Percentiles rank a stretch among this genome's conserved stretches.
Conservation (phyloP, 2,797 vertebrate genomes). For the Bucorvus abyssinicus region DNA sequence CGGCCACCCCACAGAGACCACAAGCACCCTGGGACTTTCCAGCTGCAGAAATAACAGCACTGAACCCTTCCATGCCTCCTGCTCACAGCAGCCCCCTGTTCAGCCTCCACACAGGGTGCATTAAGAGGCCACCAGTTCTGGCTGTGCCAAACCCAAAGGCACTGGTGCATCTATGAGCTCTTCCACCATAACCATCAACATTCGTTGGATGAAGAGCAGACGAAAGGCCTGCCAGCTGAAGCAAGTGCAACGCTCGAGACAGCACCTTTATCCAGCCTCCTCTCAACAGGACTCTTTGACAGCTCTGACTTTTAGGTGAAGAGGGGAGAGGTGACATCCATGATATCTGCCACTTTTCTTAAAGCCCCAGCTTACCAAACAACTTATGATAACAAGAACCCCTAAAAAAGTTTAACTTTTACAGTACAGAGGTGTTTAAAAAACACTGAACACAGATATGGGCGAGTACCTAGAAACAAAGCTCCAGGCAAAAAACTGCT, state of each 20-base stretch:
- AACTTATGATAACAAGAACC: neutral
- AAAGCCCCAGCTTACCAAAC: neutral
- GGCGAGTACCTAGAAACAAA: neutral
- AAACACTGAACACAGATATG: neutral
- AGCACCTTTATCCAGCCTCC: neutral
- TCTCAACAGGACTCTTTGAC: neutral
- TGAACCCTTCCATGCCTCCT: neutral
- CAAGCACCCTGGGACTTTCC: rapidly evolving
- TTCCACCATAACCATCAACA: neutral
- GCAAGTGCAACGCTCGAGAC: neutral
- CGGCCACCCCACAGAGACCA: neutral
- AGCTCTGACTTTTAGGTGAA: neutral
- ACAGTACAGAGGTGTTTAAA: neutral
- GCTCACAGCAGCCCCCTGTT: neutral
- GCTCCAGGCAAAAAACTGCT: neutral
- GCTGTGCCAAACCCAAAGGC: neutral
- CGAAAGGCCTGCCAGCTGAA: neutral
- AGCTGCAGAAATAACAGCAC: neutral
- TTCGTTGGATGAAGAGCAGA: neutral
- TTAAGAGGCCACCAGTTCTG: neutral
- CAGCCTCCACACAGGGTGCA: neutral
- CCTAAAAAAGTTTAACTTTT: neutral
- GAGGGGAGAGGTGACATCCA: neutral
- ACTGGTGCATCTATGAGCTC: rapidly evolving
- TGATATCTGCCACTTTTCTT: neutral